Base-by-base conservation (phyloP, 1,140 invertebrate genomes). In the Teleopsis dalmanni region DNA sequence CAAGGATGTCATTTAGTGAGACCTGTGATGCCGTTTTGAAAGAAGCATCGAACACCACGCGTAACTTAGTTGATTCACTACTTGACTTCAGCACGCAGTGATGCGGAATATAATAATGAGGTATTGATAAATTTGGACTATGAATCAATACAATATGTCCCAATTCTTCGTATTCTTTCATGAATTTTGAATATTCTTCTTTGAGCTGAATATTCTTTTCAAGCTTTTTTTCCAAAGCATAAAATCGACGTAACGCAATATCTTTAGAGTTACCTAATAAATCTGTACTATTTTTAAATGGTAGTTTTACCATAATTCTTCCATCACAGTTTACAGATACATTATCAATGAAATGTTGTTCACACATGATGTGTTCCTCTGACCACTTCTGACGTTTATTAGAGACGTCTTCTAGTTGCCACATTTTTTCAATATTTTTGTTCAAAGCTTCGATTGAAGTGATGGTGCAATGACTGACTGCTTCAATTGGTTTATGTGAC, bases 71-170 rank as follows among this genome's bases (percentile, higher is more conserved):
- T 21, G 54, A 53, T 35, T 64, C 48, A 14, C 75, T 42, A 41
- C 75, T 68, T n/a, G n/a, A n/a, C n/a, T n/a, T n/a, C n/a, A n/a
- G n/a, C n/a, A 74, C 70, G 7, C 54, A 54, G 35, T 72, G 71
- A 53, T 75, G 71, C 4, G 73, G 69, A 14, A 75, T 22, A 50
- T 64, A 66, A 9, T 27, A 27, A 50, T 57, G 48, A 13, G 19
- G 34, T n/a, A n/a, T n/a, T n/a, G n/a, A n/a, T n/a, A n/a, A n/a
- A n/a, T n/a, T n/a, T n/a, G n/a, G n/a, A n/a, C n/a, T n/a, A 3
- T 44, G 23, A 4, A 62, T 42, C 23, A 27, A 4, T 38, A 48
- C 49, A 61, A 67, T 66, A 42, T 71, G 65, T 5, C 55, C 53
- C 9, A 64, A 40, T 9, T 54, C 16, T 23, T 52, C 19, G 40